Evolutionary conservation across 1,140 invertebrate genomes (phyloP), one percentile per base, ranked within the genome.

Genomic region (Samia ricini): DNA sequence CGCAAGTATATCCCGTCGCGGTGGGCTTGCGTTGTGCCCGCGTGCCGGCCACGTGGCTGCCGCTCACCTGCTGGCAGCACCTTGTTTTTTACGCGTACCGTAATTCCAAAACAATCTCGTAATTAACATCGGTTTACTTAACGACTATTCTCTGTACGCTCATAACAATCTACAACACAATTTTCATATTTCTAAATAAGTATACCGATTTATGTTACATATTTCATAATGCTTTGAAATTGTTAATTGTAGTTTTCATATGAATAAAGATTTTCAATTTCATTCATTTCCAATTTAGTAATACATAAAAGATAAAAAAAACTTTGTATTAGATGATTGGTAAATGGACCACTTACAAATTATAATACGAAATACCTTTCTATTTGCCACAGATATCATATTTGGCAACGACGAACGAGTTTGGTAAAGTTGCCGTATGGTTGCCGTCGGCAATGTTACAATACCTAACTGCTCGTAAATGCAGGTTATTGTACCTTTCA

Each of bases 21-120:
- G 62, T 70, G 73, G 72, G 70, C 74, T 75, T 42, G 33, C 33
- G 33, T 60, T 71, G 73, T 70, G 69, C 74, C 78, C 76, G 80
- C 77, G 79, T 77, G 78, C 75, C 80, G 78, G 74, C 82, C 87
- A 89, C 87, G 87, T 89, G 87, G 79, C 72, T 61, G 56, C 63
- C 70, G 66, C 72, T 73, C 68, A 73, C 71, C 73, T 76, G 68
- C 79, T 71, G 74, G 72, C 72, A 72, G 82, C 76, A 79, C 74
- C 72, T 77, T 70, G 69, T 57, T 69, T 71, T 70, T 76, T 78
- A 74, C 77, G 71, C 76, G 72, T 71, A 63, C 68, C 60, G n/a
- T 64, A 81, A 85, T 87, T 86, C 78, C 84, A 76, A 68, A 66
- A 58, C 63, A 69, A 64, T 72, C 81, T 69, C 66, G 72, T 83